Base-by-base conservation (phyloP, 2,113 vertebrate species). In the Tringa solitaria region DNA sequence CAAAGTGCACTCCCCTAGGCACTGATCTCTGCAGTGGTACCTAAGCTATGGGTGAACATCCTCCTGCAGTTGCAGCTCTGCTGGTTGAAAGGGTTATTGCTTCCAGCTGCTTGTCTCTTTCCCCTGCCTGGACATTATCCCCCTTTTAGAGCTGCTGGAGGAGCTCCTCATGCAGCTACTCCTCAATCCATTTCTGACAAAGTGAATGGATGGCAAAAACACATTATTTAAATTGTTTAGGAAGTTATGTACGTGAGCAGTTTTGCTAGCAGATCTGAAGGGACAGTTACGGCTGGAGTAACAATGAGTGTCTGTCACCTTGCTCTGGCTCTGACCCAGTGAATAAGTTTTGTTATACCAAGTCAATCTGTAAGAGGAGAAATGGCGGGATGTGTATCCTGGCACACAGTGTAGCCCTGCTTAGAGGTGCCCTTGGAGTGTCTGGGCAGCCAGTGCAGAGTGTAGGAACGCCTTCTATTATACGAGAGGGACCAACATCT, bases 201-300 rank as follows among this genome's bases (percentile, higher is more conserved):
- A 84, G n/a, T 4, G 23, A 78, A 24, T 1, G 7, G 41, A 14
- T 20, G 51, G 51, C 11, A 78, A 39, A 75, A 33, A 1, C 2
- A 2, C 0, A 4, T 13, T 78, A 6, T 37, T 77, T 43, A 60
- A 67, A 28, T 84, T 56, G 48, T 37, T 70, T 28, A 22, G 37
- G 56, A 72, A 26, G 12, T 2, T 26, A 12, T 2, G 18, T 13
- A 15, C 2, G 0, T 11, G 9, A 67, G 24, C 6, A 15, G 18
- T 32, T 81, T 76, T 59, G 24, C 19, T 32, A 23, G 30, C 16
- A 27, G 39, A 45, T 32, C 50, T 91, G 69, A 75, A 67, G n/a
- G 27, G 37, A 48, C 13, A 22, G 7, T 10, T 68, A 51, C 0
- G 1, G 1, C 6, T 22, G 21, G 23, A 82, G 4, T 16, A 15